A percentile compares a stretch with the other conserved stretches of the same genome.
These are phyloP conservation scores for Mizuhopecten yessoensis DNA, from an alignment of 1,140 invertebrate species.

Conservation along the genomic window DNA sequence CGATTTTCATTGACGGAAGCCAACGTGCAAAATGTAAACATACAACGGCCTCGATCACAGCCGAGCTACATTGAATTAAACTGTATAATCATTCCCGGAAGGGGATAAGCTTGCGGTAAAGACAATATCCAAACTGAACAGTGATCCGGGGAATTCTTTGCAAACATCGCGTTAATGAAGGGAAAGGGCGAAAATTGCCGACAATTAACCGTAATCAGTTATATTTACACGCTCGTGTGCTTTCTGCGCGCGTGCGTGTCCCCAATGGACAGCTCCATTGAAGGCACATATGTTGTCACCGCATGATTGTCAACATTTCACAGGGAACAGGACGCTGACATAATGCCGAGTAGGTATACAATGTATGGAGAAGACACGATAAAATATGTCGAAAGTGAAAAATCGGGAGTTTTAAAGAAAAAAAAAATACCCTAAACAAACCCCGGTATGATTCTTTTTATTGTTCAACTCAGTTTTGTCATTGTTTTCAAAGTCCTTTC, in stretches of 20 bases:
- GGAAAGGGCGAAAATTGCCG: conserved; percentile 20
- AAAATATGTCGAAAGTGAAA: too few relatives aligned
- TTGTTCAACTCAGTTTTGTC: too few relatives aligned
- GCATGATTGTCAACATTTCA: background rate
- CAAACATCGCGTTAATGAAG: background rate
- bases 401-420: too few relatives aligned
- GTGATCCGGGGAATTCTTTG: background rate
- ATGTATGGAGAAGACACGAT: too few relatives aligned
- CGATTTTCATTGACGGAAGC: conserved; percentile 18
- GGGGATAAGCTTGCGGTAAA: conserved; percentile 20
- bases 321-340: background rate
- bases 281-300: background rate
- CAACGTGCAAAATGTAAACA: background rate
- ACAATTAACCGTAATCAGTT: conserved; percentile 13
- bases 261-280: background rate
- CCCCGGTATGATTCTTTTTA: too few relatives aligned
- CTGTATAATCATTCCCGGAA: background rate
- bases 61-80: background rate
- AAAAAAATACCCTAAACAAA: too few relatives aligned
- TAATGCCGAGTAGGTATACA: too few relatives aligned
- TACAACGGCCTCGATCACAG: background rate
- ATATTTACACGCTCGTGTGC: background rate
- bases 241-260: conserved; percentile 20
- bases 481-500: too few relatives aligned
- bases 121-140: conserved; percentile 24